Percentiles rank a stretch among this genome's conserved stretches.
Evolutionary conservation across 2,113 vertebrate species (phyloP).

Genomic region (Callionymus lyra): DNA sequence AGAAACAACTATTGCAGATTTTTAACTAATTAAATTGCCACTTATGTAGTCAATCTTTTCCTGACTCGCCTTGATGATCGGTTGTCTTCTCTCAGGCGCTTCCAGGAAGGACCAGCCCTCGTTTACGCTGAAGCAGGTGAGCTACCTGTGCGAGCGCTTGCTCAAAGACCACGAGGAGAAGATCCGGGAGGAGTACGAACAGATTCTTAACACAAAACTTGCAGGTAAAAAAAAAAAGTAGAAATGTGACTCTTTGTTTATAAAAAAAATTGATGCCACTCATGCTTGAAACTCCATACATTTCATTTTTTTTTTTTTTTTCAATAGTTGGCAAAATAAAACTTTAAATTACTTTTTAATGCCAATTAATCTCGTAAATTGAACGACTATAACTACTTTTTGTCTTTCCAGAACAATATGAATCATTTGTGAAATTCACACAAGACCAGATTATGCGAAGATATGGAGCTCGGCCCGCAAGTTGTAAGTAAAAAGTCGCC

Average conservation of each 20-base stretch:
- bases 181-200: slow-evolving; percentile 87
- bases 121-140: slow-evolving; percentile 84
- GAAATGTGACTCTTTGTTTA: not conserved
- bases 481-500: slow-evolving; percentile 70
- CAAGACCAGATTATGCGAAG: slow-evolving; percentile 92
- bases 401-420: slow-evolving; percentile 79
- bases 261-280: slow-evolving; percentile 3
- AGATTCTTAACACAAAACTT: slow-evolving; percentile 86
- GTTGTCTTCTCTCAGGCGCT: slow-evolving; percentile 59
- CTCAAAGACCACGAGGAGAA: slow-evolving; percentile 89
- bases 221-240: slow-evolving; percentile 66
- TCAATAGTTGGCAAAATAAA: too few species aligned
- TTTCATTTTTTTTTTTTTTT: too few species aligned
- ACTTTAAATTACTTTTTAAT: too few species aligned
- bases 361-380: too few species aligned
- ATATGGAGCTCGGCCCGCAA: slow-evolving; percentile 82
- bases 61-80: too few species aligned
- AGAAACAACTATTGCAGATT: too few species aligned
- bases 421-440: slow-evolving; percentile 94
- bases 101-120: slow-evolving; percentile 84
- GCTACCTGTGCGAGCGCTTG: slow-evolving; percentile 83
- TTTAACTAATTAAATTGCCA: too few species aligned
- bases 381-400: too few species aligned
- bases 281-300: too few species aligned
- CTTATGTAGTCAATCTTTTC: too few species aligned